Conservation (phyloP, 2,888 invertebrate species). For the Penaeus monodon region DNA sequence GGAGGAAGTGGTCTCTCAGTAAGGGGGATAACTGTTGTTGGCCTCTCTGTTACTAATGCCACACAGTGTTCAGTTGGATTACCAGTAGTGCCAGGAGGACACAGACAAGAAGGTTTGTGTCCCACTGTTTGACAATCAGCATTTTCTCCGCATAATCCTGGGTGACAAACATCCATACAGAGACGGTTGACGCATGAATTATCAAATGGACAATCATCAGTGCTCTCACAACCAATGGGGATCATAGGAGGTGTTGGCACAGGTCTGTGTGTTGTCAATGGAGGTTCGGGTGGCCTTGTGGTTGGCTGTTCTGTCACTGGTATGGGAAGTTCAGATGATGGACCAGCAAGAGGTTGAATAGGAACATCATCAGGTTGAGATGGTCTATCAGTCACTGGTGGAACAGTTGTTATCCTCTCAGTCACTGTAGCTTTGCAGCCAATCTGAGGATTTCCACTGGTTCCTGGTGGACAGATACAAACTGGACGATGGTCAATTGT, state of each 20-base stretch:
- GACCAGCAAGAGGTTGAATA: conserved; percentile 40
- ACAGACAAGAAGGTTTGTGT: conserved; percentile 82
- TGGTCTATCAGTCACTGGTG: conserved; percentile 31
- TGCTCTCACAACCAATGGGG: conserved; percentile 48
- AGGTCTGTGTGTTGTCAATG: background rate
- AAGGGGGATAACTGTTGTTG: conserved; percentile 14
- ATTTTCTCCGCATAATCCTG: conserved; percentile 54
- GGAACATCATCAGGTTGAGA: conserved; percentile 75
- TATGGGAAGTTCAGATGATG: conserved; percentile 38
- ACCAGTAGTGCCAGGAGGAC: conserved; percentile 67
- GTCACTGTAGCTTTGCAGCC: conserved; percentile 69
- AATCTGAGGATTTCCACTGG: conserved; percentile 83
- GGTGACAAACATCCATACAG: conserved; percentile 55
- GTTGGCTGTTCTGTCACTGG: conserved; percentile 33
- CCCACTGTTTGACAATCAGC: conserved; percentile 77
- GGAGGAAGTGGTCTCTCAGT: background rate
- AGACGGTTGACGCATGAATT: conserved; percentile 55
- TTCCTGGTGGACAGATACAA: conserved; percentile 89
- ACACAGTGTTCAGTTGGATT: conserved; percentile 64
- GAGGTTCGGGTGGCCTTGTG: conserved; percentile 18
- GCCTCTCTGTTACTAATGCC: conserved; percentile 41
- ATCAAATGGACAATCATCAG: conserved; percentile 58
- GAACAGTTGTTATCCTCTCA: conserved; percentile 26
- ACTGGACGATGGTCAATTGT: conserved; percentile 87
- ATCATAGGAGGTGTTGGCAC: conserved; percentile 31